Evolutionary conservation across 2,797 vertebrate genomes (phyloP), one percentile per base, ranked within the genome.

Genomic region (Rhadinocentrus ornatus): DNA sequence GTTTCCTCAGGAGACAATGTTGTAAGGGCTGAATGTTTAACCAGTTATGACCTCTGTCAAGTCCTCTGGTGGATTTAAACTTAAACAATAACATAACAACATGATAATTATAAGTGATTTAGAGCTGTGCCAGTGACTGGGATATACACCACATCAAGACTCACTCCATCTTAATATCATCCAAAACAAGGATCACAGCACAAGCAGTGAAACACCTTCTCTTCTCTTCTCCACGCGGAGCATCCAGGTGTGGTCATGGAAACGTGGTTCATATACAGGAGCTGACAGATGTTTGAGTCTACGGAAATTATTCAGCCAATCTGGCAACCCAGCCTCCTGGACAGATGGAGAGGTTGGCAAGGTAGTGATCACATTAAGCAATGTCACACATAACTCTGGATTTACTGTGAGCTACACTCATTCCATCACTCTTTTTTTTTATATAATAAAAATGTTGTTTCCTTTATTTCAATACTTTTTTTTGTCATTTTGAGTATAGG

Each of bases 281-380:
- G 71, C 50, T 69, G 81, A 93, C 95, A 96, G 94, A 91, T 96
- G 95, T 88, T 92, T 88, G 68, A 72, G 73, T 85, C 84, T 78
- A 80, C 82, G 88, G 77, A 75, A 76, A 83, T 92, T 85, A 93
- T 88, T 84, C 83, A 82, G 84, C 71, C 89, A 89, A 87, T 90
- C 91, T 91, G 93, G 89, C 89, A 77, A 81, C 71, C 44, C 69
- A 62, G 32, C 83, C 86, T 82, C 83, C 71, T 68, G 63, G 89
- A 90, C 94, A 94, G 93, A 94, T 90, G 90, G 93, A 90, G 92
- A 91, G 82, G 90, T 84, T 91, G 86, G 88, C 81, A 80, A 79
- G 83, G 74, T 78, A 82, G 91, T 79, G 83, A 81, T 86, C 91
- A 82, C 88, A 87, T 84, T 93, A 86, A 92, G 89, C 89, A 84